Evolutionary conservation across 2,888 invertebrate species (phyloP), one percentile per base, ranked within the genome.

Genomic region (Perdita meconis): DNA sequence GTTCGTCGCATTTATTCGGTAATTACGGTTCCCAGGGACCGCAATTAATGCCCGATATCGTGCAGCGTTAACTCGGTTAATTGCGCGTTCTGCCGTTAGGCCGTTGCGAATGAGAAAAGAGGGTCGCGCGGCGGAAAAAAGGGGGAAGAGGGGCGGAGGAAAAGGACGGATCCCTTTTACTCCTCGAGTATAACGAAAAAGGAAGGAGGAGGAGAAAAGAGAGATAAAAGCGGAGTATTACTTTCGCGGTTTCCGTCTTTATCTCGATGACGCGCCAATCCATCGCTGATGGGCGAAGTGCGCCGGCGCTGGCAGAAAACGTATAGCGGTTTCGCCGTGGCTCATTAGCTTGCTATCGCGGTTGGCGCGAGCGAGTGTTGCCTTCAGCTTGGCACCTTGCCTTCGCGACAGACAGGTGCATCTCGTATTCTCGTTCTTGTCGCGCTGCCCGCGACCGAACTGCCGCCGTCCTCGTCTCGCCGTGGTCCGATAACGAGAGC

Each of bases 281-380:
- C 47, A 47, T 47, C 19, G 26, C 42, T 30, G 59, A 30, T 19
- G 61, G 22, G 57, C 51, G n/a, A 51, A 59, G 38, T 57, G 47
- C 16, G 38, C 38, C 73, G 47, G 55, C 16, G 42, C 44, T 47
- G 69, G 47, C 61, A 68, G 79, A 72, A 57, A 75, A 79, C 65
- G 66, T 66, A 79, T 79, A 80, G 80, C 75, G 80, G 80, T 80
- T 80, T 71, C 64, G 78, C 81, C 86, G 82, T 83, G 84, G 88
- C 90, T 90, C 90, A 90, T 90, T 90, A 90, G 90, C 81, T 77
- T 80, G 85, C 83, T 87, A 87, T 90, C 89, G 87, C 89, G 89
- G 84, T 84, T 84, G 87, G 86, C 83, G 85, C 88, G 88, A 88
- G 87, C 86, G 86, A 82, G 78, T 83, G 82, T 78, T 79, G 81